A percentile compares a stretch with the other conserved stretches of the same genome.
Conservation (phyloP, 2,888 invertebrate genomes). For the Andrena camellia region DNA sequence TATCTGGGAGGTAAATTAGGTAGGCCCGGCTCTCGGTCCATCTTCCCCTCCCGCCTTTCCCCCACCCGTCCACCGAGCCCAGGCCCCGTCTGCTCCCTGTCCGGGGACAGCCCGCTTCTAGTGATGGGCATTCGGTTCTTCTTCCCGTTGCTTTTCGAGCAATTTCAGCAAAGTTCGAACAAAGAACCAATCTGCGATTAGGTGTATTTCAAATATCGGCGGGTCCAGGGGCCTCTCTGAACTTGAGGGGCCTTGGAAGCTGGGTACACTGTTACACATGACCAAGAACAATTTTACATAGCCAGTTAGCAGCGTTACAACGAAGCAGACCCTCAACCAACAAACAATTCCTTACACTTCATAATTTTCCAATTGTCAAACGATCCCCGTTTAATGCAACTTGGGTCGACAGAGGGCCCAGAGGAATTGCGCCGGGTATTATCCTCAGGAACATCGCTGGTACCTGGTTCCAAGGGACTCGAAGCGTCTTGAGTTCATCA, state of each 20-base stretch:
- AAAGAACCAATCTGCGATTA: background rate
- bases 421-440: too few relatives aligned
- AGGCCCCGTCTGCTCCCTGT: conserved; percentile 60
- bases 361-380: background rate
- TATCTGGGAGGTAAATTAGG: conserved; percentile 86
- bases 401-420: too few relatives aligned
- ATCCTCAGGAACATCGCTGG: too few relatives aligned
- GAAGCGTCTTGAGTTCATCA: conserved; percentile 61
- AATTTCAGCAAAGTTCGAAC: conserved; percentile 3
- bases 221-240: background rate
- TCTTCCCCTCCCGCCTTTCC: conserved; percentile 70
- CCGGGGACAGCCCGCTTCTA: conserved; percentile 50
- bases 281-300: background rate
- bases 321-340: background rate
- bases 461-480: conserved; percentile 42
- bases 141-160: conserved; percentile 21
- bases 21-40: conserved; percentile 83
- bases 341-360: background rate
- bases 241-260: background rate
- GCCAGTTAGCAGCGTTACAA: background rate
- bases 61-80: conserved; percentile 42
- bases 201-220: background rate
- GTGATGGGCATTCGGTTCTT: conserved; percentile 54
- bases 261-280: background rate
- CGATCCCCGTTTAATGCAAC: too few relatives aligned